A percentile compares a stretch with the other conserved stretches of the same genome.
Conservation (phyloP, 2,113 vertebrate species). For the Cacatua alba region DNA sequence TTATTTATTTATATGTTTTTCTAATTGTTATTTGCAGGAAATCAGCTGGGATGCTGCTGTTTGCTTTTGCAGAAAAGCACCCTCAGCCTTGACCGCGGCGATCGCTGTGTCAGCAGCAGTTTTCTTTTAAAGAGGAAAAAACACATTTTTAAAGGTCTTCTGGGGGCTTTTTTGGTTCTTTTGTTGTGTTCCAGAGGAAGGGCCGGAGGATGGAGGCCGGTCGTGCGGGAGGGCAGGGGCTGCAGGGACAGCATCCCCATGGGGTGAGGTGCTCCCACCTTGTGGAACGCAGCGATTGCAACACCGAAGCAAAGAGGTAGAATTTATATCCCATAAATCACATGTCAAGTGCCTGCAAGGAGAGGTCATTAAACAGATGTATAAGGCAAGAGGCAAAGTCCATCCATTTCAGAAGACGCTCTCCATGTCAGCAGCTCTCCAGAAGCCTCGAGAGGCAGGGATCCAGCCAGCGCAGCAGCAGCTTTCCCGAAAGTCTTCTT, state of each 20-base stretch:
- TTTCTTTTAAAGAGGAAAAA: constrained; percentile 52
- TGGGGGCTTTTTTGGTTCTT: background rate
- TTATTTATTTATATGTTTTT: background rate
- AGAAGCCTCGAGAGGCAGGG: constrained; percentile 10
- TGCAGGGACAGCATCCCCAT: background rate
- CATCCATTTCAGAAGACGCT: constrained; percentile 55
- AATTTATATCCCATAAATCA: constrained; percentile 59
- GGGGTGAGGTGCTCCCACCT: constrained; percentile 30
- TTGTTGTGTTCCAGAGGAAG: background rate
- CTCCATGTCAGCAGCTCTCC: constrained; percentile 54
- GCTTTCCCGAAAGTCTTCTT: background rate
- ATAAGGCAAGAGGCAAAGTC: constrained; percentile 65
- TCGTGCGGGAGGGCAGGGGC: background rate
- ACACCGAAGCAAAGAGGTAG: background rate
- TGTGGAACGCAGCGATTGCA: background rate
- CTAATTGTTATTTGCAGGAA: background rate
- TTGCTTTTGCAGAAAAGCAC: background rate
- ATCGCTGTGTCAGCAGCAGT: constrained; percentile 35
- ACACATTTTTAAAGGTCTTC: background rate
- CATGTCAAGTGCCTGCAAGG: constrained; percentile 44
- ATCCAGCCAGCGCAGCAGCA: background rate
- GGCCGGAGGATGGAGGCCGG: background rate
- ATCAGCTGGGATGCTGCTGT: background rate
- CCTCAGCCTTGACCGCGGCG: background rate
- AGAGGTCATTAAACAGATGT: constrained; percentile 70